Base-by-base conservation (phyloP, 92 coral and sea anemone species). In the Palythoa grandiflora region DNA sequence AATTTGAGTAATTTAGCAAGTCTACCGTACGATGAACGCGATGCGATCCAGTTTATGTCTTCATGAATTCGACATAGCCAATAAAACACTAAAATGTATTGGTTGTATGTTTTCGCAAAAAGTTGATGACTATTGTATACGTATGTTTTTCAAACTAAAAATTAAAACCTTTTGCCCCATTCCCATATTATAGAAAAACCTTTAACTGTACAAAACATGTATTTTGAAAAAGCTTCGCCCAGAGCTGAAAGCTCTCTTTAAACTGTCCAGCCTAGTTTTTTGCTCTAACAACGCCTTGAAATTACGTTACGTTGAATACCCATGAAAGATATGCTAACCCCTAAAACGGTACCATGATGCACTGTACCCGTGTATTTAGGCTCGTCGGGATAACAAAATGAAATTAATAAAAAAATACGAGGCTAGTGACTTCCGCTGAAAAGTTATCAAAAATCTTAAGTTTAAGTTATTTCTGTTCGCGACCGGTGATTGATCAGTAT, bases 401-500 rank as follows among this genome's bases (percentile, higher is more conserved):
- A 71, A 52, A 71, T 36, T 15, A 71, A 21, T 84, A 68, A 44
- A 84, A 84, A 71, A 84, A 14, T 84, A 21, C 36, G 44, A 84
- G 44, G 12, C 59, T 6, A 20, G 5, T 28, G 76, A 20, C 70
- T 21, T 38, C 53, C 14, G 20, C 54, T 2, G 54, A 12, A 61
- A 38, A 13, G 72, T 61, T 61, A 60, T 80, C 54, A 80, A 80
- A 80, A 61, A 15, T 37, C 61, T 50, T 3, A 48, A 52, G 61
- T 51, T 52, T 51, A 76, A 12, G 38, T 6, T 76, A 16, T 28
- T 77, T 17, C 38, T 52, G 74, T 44, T 80, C 10, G 0, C 17
- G 9, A 20, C 39, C 21, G 65, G n/a, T 2, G 71, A 19, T 14
- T 21, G 55, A 21, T 89, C 54, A 95, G 75, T 95, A 95, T 89